phyloP scores from a whole-genome alignment of 2,113 vertebrate species.

The Turnix velox region DNA sequence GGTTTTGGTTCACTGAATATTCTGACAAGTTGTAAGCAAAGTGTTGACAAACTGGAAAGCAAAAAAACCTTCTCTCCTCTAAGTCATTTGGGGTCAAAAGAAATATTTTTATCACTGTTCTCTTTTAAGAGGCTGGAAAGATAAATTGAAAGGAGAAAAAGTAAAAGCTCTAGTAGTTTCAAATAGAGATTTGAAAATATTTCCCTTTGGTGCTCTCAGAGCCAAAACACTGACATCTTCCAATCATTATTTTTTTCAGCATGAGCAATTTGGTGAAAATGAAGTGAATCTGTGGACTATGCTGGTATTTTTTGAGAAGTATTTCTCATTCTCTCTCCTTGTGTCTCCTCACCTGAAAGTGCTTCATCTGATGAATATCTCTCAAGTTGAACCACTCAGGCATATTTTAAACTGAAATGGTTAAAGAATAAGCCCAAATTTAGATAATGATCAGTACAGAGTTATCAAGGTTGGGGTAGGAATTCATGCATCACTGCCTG shows the following conservation, averaged over 20 bases:
- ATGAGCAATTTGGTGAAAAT: neutral
- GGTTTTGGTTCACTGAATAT: slow-evolving; percentile 2
- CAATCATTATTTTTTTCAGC: neutral
- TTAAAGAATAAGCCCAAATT: neutral
- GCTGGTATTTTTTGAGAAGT: neutral
- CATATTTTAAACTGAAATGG: neutral
- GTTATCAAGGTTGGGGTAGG: neutral
- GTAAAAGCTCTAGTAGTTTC: neutral
- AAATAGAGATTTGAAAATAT: neutral
- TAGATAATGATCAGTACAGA: neutral
- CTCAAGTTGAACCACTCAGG: neutral
- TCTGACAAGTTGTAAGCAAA: slow-evolving; percentile 25
- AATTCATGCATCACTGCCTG: neutral
- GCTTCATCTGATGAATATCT: neutral
- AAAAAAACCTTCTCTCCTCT: neutral
- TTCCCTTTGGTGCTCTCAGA: neutral
- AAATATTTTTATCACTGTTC: slow-evolving; percentile 9
- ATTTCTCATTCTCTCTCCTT: neutral
- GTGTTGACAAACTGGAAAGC: slow-evolving; percentile 7
- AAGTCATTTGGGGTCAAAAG: slow-evolving; percentile 13
- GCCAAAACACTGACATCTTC: neutral
- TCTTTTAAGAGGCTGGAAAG: neutral
- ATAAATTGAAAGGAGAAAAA: neutral
- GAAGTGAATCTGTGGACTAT: neutral
- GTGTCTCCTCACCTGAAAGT: neutral